Base-by-base conservation (phyloP, 2,888 invertebrate genomes). In the Chrysotoxum bicinctum region DNA sequence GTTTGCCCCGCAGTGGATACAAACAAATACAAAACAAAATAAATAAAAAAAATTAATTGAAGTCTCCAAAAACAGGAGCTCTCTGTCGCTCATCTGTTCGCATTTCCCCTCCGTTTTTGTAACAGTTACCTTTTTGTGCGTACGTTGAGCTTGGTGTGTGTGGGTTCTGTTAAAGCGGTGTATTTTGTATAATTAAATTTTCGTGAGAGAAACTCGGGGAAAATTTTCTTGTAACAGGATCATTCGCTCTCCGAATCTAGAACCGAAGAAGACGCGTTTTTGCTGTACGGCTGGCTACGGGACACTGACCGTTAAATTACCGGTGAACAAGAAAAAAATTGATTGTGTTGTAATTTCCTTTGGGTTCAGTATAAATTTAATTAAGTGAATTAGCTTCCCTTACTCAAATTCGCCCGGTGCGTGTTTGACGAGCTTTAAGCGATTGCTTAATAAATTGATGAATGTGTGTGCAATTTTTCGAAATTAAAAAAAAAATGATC, bases 221-320 rank as follows among this genome's bases (percentile, higher is more conserved):
- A 72, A 54, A 54, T 76, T 81, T 81, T 69, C 62, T 54, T 80
- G 73, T 81, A 85, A 80, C 80, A 85, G 81, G 81, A 76, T 64
- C 85, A 85, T 85, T 85, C 85, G 80, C 81, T 81, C 76, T 81
- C 73, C 69, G 81, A 60, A 73, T 80, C 76, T 77, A 52, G 76
- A 73, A 72, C 52, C 58, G 72, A 73, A 58, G 58, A 62, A 69
- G 73, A 69, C 85, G 85, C 62, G 75, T 66, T 66, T n/a, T 68
- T 80, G 40, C 43, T 48, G 40, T 43, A 62, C 40, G 62, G 58
- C 40, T 64, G 62, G 58, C 40, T 64, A 76, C 85, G 85, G 84
- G 68, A 85, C 74, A 81, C 81, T 85, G 56, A 77, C 76, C 81
- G 85, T 85, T 72, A 80, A 76, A 48, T 54, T 62, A 85, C 85